phyloP scores from a whole-genome alignment of 2,113 vertebrate species.

The Sminthopsis crassicaudata region DNA sequence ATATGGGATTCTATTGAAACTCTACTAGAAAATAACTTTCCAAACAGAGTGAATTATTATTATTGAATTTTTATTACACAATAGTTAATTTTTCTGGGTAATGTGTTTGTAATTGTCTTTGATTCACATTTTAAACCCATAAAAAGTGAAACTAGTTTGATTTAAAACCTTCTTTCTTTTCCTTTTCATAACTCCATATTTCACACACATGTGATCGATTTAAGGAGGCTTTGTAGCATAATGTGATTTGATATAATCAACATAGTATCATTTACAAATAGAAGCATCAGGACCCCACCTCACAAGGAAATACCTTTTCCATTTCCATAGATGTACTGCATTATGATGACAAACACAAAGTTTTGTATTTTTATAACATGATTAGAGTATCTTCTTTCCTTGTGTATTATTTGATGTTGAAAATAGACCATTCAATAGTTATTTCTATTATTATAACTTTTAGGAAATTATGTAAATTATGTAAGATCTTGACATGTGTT shows the following conservation, averaged over 20 bases:
- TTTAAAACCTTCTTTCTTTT: neutral
- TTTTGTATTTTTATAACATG: neutral
- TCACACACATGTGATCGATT: neutral
- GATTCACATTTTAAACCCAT: neutral
- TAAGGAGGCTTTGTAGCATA: neutral
- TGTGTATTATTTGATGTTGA: neutral
- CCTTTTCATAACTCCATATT: neutral
- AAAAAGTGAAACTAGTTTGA: neutral
- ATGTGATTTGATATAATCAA: neutral
- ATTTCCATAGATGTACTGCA: neutral
- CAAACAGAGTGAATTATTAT: neutral
- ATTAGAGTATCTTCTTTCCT: neutral
- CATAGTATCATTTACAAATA: neutral
- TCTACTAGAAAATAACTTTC: neutral
- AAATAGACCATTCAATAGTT: neutral
- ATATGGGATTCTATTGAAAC: neutral
- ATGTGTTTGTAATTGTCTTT: neutral
- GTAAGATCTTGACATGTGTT: neutral
- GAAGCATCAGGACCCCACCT: neutral
- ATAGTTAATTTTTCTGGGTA: fast-evolving
- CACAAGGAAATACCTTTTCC: neutral
- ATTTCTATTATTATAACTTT: neutral
- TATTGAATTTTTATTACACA: neutral
- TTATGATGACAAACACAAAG: neutral
- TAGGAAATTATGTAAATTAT: neutral